These are phyloP conservation scores for Psammodynastes pulverulentus DNA, from an alignment of 2,113 vertebrate species.

Conservation along the genomic window DNA sequence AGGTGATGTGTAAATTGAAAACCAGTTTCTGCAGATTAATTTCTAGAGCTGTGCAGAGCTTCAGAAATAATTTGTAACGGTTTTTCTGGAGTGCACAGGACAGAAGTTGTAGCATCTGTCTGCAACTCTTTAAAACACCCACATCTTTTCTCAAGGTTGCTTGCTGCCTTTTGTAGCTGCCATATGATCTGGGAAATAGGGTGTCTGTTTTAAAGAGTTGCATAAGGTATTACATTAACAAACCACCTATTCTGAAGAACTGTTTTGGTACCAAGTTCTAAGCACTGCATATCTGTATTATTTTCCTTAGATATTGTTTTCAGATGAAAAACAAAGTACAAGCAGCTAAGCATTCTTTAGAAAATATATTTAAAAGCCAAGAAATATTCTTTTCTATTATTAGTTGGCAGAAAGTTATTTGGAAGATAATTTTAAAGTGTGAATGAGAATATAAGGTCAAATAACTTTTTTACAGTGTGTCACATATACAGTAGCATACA, in stretches of 20 bases:
- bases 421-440: constrained; percentile 3
- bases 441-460: constrained; percentile 11
- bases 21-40: background rate
- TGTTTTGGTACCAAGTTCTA: background rate
- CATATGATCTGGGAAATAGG: background rate
- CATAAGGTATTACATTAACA: background rate
- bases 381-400: constrained; percentile 17
- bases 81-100: background rate
- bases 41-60: background rate
- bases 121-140: background rate
- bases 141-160: background rate
- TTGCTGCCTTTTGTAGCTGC: background rate
- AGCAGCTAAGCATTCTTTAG: background rate
- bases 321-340: background rate
- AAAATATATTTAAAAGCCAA: background rate
- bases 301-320: background rate
- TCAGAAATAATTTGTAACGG: background rate
- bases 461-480: background rate
- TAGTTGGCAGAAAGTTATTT: constrained; percentile 2
- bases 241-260: background rate
- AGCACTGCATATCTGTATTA: background rate
- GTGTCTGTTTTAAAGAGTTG: background rate
- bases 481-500: background rate
- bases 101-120: background rate
- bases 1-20: background rate